A percentile compares a stretch with the other conserved stretches of the same genome.
Conservation (phyloP, 2,113 vertebrate genomes). For the Mobula hypostoma region DNA sequence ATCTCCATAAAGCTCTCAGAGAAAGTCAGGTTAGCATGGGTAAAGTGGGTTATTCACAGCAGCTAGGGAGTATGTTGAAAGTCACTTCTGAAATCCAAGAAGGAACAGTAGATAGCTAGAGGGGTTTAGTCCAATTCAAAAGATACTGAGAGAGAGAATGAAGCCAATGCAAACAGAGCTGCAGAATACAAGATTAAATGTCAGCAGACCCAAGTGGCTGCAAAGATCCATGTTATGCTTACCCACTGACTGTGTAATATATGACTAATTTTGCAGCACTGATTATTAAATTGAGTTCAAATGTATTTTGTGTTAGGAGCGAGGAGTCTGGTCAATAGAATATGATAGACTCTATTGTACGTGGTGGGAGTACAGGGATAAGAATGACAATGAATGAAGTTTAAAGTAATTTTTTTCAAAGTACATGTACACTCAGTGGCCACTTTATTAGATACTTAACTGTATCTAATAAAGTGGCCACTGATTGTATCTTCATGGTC, state of each 20-base stretch:
- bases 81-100: neutral
- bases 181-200: neutral
- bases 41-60: neutral
- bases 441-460: too few relatives aligned
- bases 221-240: neutral
- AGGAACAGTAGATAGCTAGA: neutral
- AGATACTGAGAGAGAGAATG: neutral
- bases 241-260: neutral
- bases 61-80: neutral
- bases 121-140: neutral
- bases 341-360: neutral
- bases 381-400: neutral
- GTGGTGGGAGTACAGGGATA: neutral
- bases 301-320: neutral
- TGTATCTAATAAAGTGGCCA: too few relatives aligned
- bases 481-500: too few relatives aligned
- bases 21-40: neutral
- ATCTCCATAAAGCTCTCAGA: neutral
- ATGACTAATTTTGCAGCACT: neutral
- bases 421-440: too few relatives aligned
- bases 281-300: neutral
- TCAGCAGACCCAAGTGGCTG: neutral
- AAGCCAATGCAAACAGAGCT: neutral
- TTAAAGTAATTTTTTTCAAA: too few relatives aligned
- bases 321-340: neutral